A percentile compares a stretch with the other conserved stretches of the same genome.
phyloP scores from a whole-genome alignment of 1,140 invertebrate species.

The Bombus turneri region DNA sequence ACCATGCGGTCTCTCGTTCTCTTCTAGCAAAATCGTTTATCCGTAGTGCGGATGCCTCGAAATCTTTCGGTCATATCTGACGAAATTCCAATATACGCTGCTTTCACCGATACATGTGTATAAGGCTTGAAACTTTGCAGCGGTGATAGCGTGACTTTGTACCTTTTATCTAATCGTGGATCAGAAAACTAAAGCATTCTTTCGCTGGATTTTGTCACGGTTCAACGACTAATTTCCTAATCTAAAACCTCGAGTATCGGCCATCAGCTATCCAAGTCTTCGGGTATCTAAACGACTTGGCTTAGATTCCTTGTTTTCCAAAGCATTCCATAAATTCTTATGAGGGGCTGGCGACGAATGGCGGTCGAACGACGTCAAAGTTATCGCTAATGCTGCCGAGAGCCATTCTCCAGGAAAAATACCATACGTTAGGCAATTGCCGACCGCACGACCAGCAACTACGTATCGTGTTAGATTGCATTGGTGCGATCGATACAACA shows the following conservation, averaged over 20 bases:
- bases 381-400: neutral
- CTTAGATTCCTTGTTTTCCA: neutral
- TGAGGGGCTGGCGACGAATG: neutral
- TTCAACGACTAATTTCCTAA: neutral
- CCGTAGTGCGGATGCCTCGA: neutral
- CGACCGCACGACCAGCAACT: neutral
- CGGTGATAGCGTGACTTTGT: neutral
- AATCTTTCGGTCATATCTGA: conserved; percentile 16
- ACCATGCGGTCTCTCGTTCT: conserved; percentile 10
- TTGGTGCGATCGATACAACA: conserved; percentile 32
- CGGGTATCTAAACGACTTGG: neutral
- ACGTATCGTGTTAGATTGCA: neutral
- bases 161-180: conserved; percentile 1
- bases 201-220: neutral
- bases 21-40: conserved; percentile 32
- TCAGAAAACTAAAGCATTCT: neutral
- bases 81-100: neutral
- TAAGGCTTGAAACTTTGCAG: neutral
- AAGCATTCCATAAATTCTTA: neutral
- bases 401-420: neutral
- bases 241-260: neutral
- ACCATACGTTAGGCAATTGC: neutral
- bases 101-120: neutral
- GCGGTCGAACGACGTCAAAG: neutral
- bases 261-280: neutral